Conservation (phyloP, 2,888 invertebrate genomes). For the Brenthis ino region DNA sequence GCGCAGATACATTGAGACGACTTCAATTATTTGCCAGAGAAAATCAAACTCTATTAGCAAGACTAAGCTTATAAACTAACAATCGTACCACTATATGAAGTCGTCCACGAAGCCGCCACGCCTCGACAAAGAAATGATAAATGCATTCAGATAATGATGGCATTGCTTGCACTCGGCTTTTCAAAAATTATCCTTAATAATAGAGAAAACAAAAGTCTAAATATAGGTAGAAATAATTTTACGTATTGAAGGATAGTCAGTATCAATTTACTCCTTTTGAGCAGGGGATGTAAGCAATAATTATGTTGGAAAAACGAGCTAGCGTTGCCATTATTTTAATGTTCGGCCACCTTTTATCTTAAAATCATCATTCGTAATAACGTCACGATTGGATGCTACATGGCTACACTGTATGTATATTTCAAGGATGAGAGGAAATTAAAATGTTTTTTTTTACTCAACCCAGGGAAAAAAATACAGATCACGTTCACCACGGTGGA, state of each 20-base stretch:
- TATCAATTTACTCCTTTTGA: conserved; percentile 7
- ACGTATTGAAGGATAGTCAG: not conserved
- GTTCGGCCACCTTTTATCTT: conserved; percentile 8
- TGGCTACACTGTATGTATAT: conserved; percentile 5
- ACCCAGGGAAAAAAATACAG: not conserved
- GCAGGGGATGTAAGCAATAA: conserved; percentile 8
- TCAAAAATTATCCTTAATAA: conserved; percentile 21
- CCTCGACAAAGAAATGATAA: conserved; percentile 45
- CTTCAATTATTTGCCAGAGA: conserved; percentile 23
- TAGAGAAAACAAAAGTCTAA: conserved; percentile 10
- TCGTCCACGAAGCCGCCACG: conserved; percentile 42
- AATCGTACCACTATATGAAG: conserved; percentile 34
- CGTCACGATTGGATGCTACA: conserved; percentile 4
- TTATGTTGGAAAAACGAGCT: conserved; percentile 15
- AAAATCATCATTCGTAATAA: conserved; percentile 6
- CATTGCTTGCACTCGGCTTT: conserved; percentile 6
- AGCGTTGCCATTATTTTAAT: conserved; percentile 17
- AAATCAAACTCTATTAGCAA: conserved; percentile 42
- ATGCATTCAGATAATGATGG: conserved; percentile 32
- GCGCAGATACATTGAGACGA: conserved; percentile 62
- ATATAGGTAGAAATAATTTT: conserved; percentile 15
- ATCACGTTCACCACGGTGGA: not conserved
- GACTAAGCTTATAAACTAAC: conserved; percentile 34
- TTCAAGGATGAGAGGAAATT: not conserved
- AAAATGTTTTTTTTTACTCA: not conserved